phyloP scores from a whole-genome alignment of 2,797 vertebrate genomes.

The Pogonophryne albipinna region DNA sequence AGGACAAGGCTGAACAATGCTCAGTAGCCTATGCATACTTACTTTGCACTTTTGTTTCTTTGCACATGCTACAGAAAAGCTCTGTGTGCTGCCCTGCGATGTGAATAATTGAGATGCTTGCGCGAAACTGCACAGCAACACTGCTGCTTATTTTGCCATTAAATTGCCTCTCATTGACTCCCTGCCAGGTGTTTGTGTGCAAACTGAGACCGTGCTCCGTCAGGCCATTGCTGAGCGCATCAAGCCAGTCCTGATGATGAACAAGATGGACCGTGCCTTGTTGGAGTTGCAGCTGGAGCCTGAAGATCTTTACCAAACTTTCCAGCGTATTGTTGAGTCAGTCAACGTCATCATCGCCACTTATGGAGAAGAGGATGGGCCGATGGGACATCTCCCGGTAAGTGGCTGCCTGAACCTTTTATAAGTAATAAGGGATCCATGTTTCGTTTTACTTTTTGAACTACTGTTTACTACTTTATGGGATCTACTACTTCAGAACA shows the following conservation, averaged over 20 bases:
- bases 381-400: slow-evolving; percentile 96
- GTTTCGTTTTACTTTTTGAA: too few species aligned
- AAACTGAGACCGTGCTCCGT: slow-evolving; percentile 96
- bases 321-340: slow-evolving; percentile 95
- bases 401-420: slow-evolving; percentile 24
- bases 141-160: accelerated
- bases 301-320: slow-evolving; percentile 94
- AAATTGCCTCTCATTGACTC: not conserved
- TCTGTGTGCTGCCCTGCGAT: accelerated
- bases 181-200: slow-evolving; percentile 91
- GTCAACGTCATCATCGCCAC: slow-evolving; percentile 97
- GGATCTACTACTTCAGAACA: too few species aligned
- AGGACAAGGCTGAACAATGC: slow-evolving; percentile 40
- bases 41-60: not conserved
- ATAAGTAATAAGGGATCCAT: too few species aligned
- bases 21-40: not conserved
- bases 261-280: slow-evolving; percentile 97
- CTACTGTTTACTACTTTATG: too few species aligned
- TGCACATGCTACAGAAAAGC: not conserved
- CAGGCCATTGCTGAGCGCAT: slow-evolving; percentile 96
- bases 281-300: slow-evolving; percentile 94
- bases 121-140: not conserved
- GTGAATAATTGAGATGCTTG: not conserved
- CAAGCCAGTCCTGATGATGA: slow-evolving; percentile 98
- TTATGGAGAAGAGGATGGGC: slow-evolving; percentile 93